Evolutionary conservation across 2,797 vertebrate genomes (phyloP), one percentile per base, ranked within the genome.

Genomic region (Sebastes minor): DNA sequence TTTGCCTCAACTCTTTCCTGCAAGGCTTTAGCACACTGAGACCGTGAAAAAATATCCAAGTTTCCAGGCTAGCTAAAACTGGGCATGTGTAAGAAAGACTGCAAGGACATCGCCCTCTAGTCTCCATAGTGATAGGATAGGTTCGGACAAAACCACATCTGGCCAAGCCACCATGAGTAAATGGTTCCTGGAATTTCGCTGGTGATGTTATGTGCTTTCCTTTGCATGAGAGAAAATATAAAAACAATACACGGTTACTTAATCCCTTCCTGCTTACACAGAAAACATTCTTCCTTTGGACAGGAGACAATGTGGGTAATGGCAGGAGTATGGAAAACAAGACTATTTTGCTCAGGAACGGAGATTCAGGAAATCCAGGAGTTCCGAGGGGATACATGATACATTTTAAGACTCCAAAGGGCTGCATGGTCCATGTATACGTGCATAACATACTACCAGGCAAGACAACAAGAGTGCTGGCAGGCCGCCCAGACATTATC

Each of bases 211-310:
- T 65, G 65, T 70, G 59, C 13, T 87, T 85, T 90, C 81, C 81
- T 61, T 8, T 0, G 5, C 71, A 82, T 30, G 42, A 82, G 65
- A 70, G 62, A 71, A 85, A 82, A 85, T 52, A n/a, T 23, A 60
- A 74, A 91, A 89, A 92, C 92, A 93, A 91, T 85, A 76, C 42
- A 53, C 7, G 5, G 49, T 76, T 75, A 83, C 28, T 85, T 68
- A 49, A 91, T 86, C 33, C 55, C 61, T 89, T 92, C 91, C 91
- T 88, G 32, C 55, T 79, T 4, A 76, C 71, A 71, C 25, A 76
- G 49, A 78, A 76, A 89, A 80, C 68, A 25, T 69, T 89, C 87
- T 60, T 63, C 63, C 67, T 6, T 32, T 60, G 20, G 61, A 70
- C 12, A 78, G 61, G 56, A 77, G 52, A 20, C 66, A 57, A n/a